Evolutionary conservation across 2,888 invertebrate genomes (phyloP).

Genomic region (Brachynemurus nebulosus): DNA sequence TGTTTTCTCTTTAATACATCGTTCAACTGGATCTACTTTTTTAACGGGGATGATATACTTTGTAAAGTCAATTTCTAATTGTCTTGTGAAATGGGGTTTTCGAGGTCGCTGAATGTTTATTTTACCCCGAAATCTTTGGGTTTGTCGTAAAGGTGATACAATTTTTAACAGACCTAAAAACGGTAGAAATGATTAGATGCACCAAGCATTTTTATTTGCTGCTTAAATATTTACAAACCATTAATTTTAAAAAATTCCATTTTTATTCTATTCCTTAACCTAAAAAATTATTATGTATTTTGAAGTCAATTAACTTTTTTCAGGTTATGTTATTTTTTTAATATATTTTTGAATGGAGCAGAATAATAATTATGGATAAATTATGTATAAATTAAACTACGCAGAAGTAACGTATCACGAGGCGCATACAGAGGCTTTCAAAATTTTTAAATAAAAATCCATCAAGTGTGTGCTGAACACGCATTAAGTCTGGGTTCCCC

Average conservation of each 20-base stretch:
- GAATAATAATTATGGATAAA: no score
- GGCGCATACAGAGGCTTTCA: no score
- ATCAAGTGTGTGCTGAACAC: no score
- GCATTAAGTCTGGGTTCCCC: no score
- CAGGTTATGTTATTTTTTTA: no score
- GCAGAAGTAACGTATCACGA: no score
- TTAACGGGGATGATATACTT: slow-evolving; percentile 45
- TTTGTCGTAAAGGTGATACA: slow-evolving; percentile 25
- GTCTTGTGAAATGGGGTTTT: slow-evolving; percentile 54
- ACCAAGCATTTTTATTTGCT: background rate
- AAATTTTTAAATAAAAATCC: no score
- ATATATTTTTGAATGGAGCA: no score
- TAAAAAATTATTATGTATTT: no score
- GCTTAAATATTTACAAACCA: background rate
- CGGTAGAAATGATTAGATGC: no score
- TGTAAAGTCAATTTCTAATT: slow-evolving; percentile 47
- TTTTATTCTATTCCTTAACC: background rate
- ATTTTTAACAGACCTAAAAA: slow-evolving; percentile 2
- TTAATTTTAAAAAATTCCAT: slow-evolving; percentile 4
- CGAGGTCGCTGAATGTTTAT: slow-evolving; percentile 65
- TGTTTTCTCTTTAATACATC: slow-evolving; percentile 35
- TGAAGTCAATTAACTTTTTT: no score
- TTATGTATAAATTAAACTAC: no score
- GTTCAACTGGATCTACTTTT: slow-evolving; percentile 33
- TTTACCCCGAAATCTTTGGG: slow-evolving; percentile 56